Evolutionary conservation across 2,113 vertebrate genomes (phyloP), one percentile per base, ranked within the genome.

Genomic region (Garra rufa): DNA sequence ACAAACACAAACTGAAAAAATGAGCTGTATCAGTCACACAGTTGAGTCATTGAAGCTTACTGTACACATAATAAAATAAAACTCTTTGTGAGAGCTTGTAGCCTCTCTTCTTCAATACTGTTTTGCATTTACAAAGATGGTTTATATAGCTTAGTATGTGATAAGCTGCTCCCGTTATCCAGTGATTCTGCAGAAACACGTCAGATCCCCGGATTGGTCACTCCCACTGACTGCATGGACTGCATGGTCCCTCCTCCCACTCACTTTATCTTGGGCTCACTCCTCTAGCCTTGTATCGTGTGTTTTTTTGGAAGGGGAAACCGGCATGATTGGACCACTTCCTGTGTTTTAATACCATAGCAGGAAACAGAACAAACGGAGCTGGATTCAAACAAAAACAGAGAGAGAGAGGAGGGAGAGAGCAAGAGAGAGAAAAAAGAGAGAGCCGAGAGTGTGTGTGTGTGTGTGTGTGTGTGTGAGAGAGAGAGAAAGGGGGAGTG

Each of bases 311-410:
- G 84, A 79, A 91, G 86, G 91, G 94, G 94, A 94, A 94, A 92
- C 92, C 90, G 85, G 92, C 88, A 86, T 90, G 93, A 95, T 95
- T 93, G 92, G 91, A 93, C 93, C 88, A 95, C 94, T 95, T 95
- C 94, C 95, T 95, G 95, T 94, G 90, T 94, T 94, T 94, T 94
- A 95, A 95, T 92, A 92, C 91, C 92, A 90, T 84, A 89, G 92
- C 95, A 95, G 95, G 95, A 95, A 95, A 93, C 94, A 88, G 94
- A 94, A 94, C 93, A 94, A 95, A 93, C 94, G 91, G 92, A 93
- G 93, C 93, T 92, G 92, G 93, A 95, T 95, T 95, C 95, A 95
- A 95, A 95, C 93, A 94, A 94, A 95, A 95, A 95, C 95, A 95
- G 86, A 86, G 38, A 87, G 88, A 65, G 89, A 89, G 89, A 46